Percentiles rank a stretch among this genome's conserved stretches.
These are phyloP conservation scores for Zoroaster sp. DNA, from an alignment of 53 echinoderm and acorn worm genomes.

Conservation along the genomic window DNA sequence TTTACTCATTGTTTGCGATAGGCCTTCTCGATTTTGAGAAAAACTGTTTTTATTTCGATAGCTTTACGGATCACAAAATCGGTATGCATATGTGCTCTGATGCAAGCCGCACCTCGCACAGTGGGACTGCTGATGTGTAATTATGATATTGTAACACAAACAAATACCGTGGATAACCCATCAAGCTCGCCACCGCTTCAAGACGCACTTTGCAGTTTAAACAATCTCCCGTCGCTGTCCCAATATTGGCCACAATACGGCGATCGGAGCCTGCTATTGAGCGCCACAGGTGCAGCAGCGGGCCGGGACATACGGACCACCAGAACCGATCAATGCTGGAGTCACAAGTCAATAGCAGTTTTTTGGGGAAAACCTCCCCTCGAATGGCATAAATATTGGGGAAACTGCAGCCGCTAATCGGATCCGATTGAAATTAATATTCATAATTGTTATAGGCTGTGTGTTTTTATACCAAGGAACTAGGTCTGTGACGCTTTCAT, in stretches of 20 bases:
- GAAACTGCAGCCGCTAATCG: conserved; percentile 43
- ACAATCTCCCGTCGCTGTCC: conserved; percentile 2
- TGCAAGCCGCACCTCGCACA: neutral
- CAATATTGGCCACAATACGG: conserved; percentile 51
- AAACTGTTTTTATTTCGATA: neutral
- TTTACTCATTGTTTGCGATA: neutral
- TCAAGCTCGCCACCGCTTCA: neutral
- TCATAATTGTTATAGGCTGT: conserved; percentile 38
- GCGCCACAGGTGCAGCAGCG: conserved; percentile 42
- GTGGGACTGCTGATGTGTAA: conserved; percentile 10
- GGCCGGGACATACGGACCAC: conserved; percentile 3
- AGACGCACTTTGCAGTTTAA: conserved; percentile 45
- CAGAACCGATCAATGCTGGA: conserved; percentile 48
- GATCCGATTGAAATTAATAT: conserved; percentile 53
- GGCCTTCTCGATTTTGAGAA: neutral
- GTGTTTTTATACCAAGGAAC: conserved; percentile 7
- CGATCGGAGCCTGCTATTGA: conserved; percentile 31
- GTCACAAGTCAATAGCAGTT: conserved; percentile 51
- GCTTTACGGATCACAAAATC: neutral
- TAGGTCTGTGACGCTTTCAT: conserved; percentile 21
- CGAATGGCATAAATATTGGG: neutral
- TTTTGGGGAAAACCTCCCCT: neutral
- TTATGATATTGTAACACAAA: conserved; percentile 62
- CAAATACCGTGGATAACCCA: conserved; percentile 10
- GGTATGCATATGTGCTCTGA: neutral